Percentiles rank a stretch among this genome's conserved stretches.
Evolutionary conservation across 2,797 vertebrate species (phyloP).

Genomic region (Xerus rutilus): DNA sequence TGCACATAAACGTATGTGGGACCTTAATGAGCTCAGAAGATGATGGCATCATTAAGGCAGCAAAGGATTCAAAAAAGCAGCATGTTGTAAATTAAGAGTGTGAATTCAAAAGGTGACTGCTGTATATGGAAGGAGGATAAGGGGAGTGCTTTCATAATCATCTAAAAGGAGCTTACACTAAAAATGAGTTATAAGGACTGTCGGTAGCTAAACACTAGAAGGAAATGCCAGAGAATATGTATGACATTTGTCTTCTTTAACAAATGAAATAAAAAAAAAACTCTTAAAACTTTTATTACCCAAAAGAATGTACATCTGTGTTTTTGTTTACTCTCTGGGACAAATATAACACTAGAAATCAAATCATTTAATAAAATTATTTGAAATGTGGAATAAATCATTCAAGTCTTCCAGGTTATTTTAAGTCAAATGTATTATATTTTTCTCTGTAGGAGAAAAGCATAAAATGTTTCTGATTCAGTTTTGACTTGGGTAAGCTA

Average conservation of each 20-base stretch:
- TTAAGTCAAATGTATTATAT: background rate
- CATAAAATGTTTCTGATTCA: background rate
- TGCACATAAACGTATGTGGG: conserved; percentile 61
- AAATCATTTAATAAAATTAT: conserved; percentile 10
- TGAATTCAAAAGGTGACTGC: conserved; percentile 36
- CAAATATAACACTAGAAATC: background rate
- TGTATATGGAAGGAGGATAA: background rate
- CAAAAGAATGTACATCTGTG: background rate
- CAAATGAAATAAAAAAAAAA: background rate
- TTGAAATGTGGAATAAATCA: conserved; percentile 13
- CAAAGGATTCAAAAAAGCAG: conserved; percentile 51
- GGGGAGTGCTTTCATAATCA: background rate
- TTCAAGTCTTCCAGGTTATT: background rate
- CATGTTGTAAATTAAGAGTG: conserved; percentile 55
- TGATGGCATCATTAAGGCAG: conserved; percentile 62
- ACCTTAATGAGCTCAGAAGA: conserved; percentile 60
- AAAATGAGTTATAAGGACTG: background rate
- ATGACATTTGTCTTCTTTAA: background rate
- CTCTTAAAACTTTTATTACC: background rate
- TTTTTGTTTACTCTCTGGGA: background rate
- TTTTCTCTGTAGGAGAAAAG: background rate
- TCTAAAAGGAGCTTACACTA: background rate
- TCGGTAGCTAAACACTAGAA: background rate
- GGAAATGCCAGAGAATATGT: background rate
- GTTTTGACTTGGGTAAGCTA: conserved; percentile 4